phyloP scores from a whole-genome alignment of 2,888 invertebrate genomes.

The Willowsia nigromaculata region DNA sequence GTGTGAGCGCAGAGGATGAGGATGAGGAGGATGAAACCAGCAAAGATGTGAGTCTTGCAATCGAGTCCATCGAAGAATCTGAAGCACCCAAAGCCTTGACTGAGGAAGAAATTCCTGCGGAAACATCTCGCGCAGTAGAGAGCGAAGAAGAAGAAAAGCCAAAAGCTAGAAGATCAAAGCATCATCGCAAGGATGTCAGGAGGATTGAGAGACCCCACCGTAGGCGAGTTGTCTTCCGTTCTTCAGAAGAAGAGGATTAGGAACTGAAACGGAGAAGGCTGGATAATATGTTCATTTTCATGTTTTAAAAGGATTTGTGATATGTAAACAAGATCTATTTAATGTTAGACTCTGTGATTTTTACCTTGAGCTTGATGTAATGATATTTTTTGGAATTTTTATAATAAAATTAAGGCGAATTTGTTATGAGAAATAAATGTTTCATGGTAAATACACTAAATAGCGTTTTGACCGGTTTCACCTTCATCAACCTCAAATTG shows the following conservation, averaged over 20 bases:
- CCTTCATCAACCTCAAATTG: no score
- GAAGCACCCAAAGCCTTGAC: conserved; percentile 41
- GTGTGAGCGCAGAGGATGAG: background rate
- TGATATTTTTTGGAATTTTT: no score
- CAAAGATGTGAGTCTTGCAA: background rate
- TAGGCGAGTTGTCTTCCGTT: conserved; percentile 36
- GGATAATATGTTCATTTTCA: background rate
- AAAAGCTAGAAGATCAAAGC: conserved; percentile 48
- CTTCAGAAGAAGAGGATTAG: conserved; percentile 37
- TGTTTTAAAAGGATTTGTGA: background rate
- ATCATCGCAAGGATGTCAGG: conserved; percentile 45
- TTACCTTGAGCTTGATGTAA: no score
- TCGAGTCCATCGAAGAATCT: conserved; percentile 38
- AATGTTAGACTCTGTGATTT: no score
- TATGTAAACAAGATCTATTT: no score
- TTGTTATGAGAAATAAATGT: no score
- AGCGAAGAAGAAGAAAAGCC: conserved; percentile 37
- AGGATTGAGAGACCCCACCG: conserved; percentile 48
- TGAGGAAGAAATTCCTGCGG: conserved; percentile 1
- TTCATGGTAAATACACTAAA: no score
- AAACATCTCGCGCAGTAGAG: background rate
- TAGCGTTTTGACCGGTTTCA: no score
- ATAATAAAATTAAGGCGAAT: no score
- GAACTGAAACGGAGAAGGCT: background rate
- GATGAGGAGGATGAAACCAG: background rate